Percentiles rank a stretch among this genome's conserved stretches.
Conservation (phyloP, 2,888 invertebrate species). For the Glaucopsyche alexis region DNA sequence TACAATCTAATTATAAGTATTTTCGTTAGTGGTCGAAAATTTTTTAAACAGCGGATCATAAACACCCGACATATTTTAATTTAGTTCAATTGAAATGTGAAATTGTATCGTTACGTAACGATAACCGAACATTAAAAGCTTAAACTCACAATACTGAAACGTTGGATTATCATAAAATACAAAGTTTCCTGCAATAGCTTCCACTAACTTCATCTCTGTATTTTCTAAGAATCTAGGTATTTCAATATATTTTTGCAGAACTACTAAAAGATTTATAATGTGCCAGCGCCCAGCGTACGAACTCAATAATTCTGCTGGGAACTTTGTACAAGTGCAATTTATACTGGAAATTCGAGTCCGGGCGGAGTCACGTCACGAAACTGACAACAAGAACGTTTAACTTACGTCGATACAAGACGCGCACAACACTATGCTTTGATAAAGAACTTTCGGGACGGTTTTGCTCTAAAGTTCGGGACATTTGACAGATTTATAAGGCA, state of each 20-base stretch:
- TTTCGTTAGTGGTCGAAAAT: no score
- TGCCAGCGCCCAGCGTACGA: conserved; percentile 25
- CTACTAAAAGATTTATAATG: conserved; percentile 29
- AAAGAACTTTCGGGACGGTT: conserved; percentile 2
- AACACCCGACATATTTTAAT: no score
- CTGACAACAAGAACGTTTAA: background rate
- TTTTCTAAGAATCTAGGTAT: background rate
- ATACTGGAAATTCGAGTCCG: conserved; percentile 29
- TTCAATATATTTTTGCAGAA: conserved; percentile 1
- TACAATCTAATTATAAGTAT: no score
- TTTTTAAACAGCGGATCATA: no score
- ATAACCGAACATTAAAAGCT: no score
- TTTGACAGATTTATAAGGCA: background rate
- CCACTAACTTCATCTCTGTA: background rate
- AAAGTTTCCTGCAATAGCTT: no score
- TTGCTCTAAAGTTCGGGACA: background rate
- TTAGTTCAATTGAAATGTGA: no score
- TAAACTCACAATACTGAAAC: no score
- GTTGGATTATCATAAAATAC: no score
- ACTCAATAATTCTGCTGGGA: conserved; percentile 22
- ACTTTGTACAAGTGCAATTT: conserved; percentile 25
- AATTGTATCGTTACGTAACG: no score
- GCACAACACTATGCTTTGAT: background rate
- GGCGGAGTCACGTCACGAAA: conserved; percentile 19
- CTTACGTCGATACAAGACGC: conserved; percentile 17